Evolutionary conservation across 2,797 vertebrate genomes (phyloP), one percentile per base, ranked within the genome.

Genomic region (Natrix natrix): DNA sequence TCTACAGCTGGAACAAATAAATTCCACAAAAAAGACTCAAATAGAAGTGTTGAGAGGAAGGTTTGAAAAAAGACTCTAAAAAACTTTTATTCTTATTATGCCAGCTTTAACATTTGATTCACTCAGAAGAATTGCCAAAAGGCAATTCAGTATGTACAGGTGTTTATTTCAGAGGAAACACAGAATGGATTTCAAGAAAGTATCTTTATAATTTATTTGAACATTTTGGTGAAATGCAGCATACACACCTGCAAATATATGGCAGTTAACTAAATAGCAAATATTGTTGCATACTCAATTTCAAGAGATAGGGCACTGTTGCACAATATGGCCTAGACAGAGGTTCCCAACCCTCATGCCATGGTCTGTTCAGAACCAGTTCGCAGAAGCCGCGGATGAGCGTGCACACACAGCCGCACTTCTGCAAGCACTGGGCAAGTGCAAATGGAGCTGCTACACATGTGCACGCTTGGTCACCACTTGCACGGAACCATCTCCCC

Each of bases 61-160:
- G 13, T n/a, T 12, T 56, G 22, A 28, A 86, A 56, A 20, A 66
- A 66, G 78, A 37, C 52, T 57, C 37, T 2, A 87, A 32, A 91
- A 2, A 87, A 90, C 16, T 6, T 54, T 28, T 26, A 52, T 63
- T 56, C 28, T 56, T n/a, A 37, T 24, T 28, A 37, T 22, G 56
- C 32, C n/a, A 87, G 13, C 48, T 94, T 92, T 92, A 74, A 13
- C 8, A 28, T 26, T 93, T 26, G 10, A 88, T 93, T 93, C 63
- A 43, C 43, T 16, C 37, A n/a, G 14, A 11, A 69, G 12, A 32
- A 43, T 2, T 90, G 12, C 5, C 6, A 10, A 1, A 78, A 90
- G 3, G 17, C 89, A 43, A 63, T 26, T 88, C 55, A 2, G 26
- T 52, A 48, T 32, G 24, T 20, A 28, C 26, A 28, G 17, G 52